Percentiles rank a stretch among this genome's conserved stretches.
These are phyloP conservation scores for Carpatolechia fugitivella DNA, from an alignment of 2,888 invertebrate species.

Conservation along the genomic window DNA sequence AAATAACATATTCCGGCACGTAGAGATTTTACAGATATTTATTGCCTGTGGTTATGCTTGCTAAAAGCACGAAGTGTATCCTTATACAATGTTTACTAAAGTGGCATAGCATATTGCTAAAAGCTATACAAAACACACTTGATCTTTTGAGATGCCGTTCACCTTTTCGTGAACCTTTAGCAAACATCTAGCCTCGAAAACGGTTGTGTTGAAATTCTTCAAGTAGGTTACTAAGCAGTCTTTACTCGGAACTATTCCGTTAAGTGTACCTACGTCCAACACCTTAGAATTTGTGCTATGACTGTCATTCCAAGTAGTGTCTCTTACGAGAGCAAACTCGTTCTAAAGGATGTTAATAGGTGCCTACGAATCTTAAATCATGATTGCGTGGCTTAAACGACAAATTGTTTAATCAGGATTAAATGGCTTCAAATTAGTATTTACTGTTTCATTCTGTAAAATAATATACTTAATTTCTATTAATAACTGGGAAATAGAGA, in stretches of 20 bases:
- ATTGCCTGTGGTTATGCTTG: no score
- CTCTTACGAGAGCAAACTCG: neutral
- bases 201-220: slow-evolving; percentile 9
- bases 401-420: neutral
- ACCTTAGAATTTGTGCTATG: slow-evolving; percentile 4
- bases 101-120: neutral
- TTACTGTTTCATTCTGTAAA: no score
- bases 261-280: neutral
- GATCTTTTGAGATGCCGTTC: slow-evolving; percentile 8
- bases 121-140: slow-evolving; percentile 2
- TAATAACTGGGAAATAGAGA: no score
- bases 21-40: no score
- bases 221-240: slow-evolving; percentile 8
- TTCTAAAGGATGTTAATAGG: slow-evolving; percentile 2
- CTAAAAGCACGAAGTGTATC: neutral
- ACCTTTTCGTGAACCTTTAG: slow-evolving; percentile 14
- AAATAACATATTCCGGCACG: no score
- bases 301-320: neutral
- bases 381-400: neutral
- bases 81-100: neutral
- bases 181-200: slow-evolving; percentile 9
- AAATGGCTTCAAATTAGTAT: no score
- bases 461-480: no score
- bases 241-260: neutral
- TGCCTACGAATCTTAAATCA: slow-evolving; percentile 1